phyloP scores from a whole-genome alignment of 2,888 invertebrate genomes.

The Drosophila yooni region DNA sequence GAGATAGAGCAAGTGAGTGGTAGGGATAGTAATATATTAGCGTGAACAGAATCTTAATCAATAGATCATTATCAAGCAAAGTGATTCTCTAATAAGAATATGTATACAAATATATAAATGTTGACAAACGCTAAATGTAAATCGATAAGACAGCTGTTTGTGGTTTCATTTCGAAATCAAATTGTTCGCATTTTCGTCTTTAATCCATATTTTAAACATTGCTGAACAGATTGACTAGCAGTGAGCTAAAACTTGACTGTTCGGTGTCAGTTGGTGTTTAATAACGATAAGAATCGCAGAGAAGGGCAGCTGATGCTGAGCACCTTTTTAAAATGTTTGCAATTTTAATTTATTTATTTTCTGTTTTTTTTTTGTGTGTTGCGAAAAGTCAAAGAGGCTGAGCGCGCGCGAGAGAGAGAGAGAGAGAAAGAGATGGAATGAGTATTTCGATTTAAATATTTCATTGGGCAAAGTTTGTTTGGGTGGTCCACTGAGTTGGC shows the following conservation, averaged over 20 bases:
- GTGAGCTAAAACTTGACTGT: background rate
- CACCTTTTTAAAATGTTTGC: background rate
- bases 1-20: background rate
- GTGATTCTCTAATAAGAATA: background rate
- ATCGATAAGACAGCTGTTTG: background rate
- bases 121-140: background rate
- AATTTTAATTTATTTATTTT: constrained; percentile 1
- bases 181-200: background rate
- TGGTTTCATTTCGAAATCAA: background rate
- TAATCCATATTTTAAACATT: background rate
- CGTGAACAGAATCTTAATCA: background rate
- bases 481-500: constrained; percentile 42
- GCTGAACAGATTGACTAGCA: background rate
- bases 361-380: constrained; percentile 1
- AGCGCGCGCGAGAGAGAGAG: background rate
- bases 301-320: constrained; percentile 10
- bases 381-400: constrained; percentile 20
- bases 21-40: constrained; percentile 6
- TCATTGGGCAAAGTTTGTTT: constrained; percentile 69
- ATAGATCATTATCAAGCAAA: background rate
- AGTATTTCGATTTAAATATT: constrained; percentile 73
- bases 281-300: constrained; percentile 15
- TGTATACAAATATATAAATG: background rate
- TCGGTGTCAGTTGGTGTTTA: background rate
- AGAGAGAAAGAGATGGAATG: background rate